A percentile compares a stretch with the other conserved stretches of the same genome.
Evolutionary conservation across 2,113 vertebrate genomes (phyloP).

Genomic region (Amazona vittata): DNA sequence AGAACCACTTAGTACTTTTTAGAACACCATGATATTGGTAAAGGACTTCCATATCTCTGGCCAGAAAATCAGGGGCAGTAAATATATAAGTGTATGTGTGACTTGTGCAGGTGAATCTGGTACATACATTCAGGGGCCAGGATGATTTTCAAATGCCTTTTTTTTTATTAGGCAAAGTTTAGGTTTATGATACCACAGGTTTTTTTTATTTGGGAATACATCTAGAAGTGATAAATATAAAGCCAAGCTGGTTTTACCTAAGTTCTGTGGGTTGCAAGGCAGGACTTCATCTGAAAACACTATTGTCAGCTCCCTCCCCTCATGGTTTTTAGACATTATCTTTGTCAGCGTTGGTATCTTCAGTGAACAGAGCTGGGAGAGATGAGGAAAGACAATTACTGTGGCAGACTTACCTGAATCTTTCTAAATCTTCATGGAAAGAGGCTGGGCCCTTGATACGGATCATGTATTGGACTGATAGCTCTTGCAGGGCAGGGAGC

Average conservation of each 20-base stretch:
- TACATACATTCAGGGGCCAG: neutral
- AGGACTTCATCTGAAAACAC: neutral
- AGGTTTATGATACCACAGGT: neutral
- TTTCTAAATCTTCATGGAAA: neutral
- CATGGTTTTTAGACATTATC: neutral
- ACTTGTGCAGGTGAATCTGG: neutral
- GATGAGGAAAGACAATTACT: neutral
- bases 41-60: neutral
- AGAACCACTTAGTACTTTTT: neutral
- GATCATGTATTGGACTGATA: fast-evolving
- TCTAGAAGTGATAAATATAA: neutral
- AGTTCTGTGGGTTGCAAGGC: neutral
- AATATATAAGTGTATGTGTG: neutral
- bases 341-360: neutral
- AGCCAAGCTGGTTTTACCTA: neutral
- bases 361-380: neutral
- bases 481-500: neutral
- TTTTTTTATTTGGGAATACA: neutral
- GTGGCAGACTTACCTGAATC: neutral
- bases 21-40: neutral
- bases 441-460: neutral
- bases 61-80: neutral
- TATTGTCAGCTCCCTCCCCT: neutral
- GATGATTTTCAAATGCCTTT: neutral
- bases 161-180: neutral